Conservation (phyloP, 2,113 vertebrate species). For the Hirundichthys speculiger region DNA sequence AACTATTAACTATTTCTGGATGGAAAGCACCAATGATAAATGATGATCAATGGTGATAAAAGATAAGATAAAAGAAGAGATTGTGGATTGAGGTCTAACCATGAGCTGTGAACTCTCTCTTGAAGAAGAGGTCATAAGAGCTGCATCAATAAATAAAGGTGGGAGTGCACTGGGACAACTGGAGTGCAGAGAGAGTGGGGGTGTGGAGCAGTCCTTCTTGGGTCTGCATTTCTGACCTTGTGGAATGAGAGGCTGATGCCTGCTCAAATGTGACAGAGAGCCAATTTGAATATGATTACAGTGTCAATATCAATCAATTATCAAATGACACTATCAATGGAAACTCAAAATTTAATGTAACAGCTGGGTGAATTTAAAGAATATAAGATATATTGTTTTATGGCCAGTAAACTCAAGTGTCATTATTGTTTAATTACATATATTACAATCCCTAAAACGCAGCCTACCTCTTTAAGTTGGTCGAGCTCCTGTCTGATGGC, state of each 20-base stretch:
- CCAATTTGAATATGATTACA: background rate
- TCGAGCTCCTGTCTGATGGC: constrained; percentile 90
- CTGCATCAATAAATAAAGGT: constrained; percentile 70
- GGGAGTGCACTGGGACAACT: constrained; percentile 33
- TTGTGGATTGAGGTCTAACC: constrained; percentile 9
- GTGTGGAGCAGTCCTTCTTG: constrained; percentile 16
- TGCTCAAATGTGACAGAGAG: constrained; percentile 4
- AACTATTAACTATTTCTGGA: no score
- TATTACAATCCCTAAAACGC: background rate
- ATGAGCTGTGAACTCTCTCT: constrained; percentile 24
- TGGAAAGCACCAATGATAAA: background rate
- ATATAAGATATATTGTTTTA: background rate
- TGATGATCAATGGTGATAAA: no score
- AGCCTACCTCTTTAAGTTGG: constrained; percentile 90
- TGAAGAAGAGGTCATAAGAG: constrained; percentile 15
- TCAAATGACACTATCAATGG: background rate
- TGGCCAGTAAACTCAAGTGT: background rate
- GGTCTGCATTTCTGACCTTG: constrained; percentile 62
- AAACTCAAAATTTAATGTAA: background rate
- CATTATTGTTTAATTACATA: background rate
- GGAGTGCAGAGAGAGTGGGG: constrained; percentile 29
- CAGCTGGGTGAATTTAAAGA: background rate
- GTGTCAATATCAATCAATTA: no score
- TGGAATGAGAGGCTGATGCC: constrained; percentile 5
- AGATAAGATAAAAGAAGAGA: background rate